Conservation (phyloP, 2,888 invertebrate genomes). For the Helobdella robusta region DNA sequence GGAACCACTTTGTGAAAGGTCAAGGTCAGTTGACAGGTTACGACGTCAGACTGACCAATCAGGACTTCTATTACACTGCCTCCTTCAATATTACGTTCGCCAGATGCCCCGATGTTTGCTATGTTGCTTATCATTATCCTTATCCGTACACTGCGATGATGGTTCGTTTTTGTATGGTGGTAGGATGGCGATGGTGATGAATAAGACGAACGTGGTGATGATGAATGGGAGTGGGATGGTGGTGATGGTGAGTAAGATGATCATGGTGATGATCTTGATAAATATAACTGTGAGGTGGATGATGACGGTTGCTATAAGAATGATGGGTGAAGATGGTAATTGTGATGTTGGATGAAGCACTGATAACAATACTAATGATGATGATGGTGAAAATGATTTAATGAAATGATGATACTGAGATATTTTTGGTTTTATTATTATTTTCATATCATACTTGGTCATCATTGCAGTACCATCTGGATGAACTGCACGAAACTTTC, state of each 20-base stretch:
- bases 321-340: no score
- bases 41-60: constrained; percentile 32
- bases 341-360: no score
- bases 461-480: no score
- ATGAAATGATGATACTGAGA: no score
- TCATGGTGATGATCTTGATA: no score
- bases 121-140: constrained; percentile 77
- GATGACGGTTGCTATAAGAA: no score
- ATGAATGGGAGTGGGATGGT: neutral
- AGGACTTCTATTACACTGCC: constrained; percentile 62
- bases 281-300: no score
- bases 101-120: constrained; percentile 67
- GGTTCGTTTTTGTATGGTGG: constrained; percentile 50
- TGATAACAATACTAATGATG: no score
- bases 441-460: no score
- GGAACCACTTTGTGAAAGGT: constrained; percentile 55
- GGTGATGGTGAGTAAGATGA: neutral
- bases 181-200: neutral
- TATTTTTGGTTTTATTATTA: no score
- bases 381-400: no score
- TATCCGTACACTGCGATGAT: constrained; percentile 70
- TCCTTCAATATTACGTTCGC: constrained; percentile 69
- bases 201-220: neutral
- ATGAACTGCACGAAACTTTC: no score
- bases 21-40: constrained; percentile 36